These are phyloP conservation scores for Cephalopachus bancanus DNA, from an alignment of 2,797 vertebrate genomes.

Conservation along the genomic window DNA sequence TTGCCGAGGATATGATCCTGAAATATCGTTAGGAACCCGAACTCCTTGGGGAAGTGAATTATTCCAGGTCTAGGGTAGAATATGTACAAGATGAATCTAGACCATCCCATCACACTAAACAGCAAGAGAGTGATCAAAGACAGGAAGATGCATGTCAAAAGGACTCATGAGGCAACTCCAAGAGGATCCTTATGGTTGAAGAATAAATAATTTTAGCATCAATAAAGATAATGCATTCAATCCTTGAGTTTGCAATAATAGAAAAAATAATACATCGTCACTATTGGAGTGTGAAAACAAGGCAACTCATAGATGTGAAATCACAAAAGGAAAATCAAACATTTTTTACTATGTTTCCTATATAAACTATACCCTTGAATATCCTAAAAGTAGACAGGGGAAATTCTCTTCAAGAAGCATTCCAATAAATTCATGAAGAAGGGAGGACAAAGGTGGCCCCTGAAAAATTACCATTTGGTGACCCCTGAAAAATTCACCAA, in stretches of 20 bases:
- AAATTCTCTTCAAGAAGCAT: neutral
- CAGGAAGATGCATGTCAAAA: neutral
- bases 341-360: neutral
- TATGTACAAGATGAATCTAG: neutral
- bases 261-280: neutral
- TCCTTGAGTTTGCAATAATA: neutral
- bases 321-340: neutral
- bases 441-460: neutral
- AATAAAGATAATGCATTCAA: neutral
- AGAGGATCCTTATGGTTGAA: neutral
- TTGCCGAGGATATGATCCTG: neutral
- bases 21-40: neutral
- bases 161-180: neutral
- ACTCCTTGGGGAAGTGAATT: neutral
- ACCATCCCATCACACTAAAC: neutral
- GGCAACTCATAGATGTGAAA: neutral
- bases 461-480: neutral
- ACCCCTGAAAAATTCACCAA: too few relatives aligned
- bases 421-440: neutral
- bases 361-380: neutral
- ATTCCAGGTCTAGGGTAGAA: neutral
- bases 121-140: neutral
- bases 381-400: neutral
- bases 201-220: neutral
- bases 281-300: neutral